Evolutionary conservation across 1,140 invertebrate genomes (phyloP).

Genomic region (Lamellibrachia luymesi): DNA sequence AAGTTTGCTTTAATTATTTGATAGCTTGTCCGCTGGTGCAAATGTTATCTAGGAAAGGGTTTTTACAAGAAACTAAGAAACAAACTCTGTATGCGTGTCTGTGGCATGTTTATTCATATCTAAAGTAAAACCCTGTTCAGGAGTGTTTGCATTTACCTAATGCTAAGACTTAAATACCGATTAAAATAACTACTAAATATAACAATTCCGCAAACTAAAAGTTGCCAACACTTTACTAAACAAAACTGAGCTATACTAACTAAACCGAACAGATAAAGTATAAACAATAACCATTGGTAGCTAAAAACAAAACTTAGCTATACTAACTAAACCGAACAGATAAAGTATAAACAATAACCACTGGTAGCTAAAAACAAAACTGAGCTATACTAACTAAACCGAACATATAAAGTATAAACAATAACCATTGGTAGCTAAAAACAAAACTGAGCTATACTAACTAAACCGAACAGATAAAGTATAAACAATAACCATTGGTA

Average conservation of each 20-base stretch:
- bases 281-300: too few species aligned
- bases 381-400: not conserved
- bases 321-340: not conserved
- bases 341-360: too few species aligned
- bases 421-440: too few species aligned
- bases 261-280: not conserved
- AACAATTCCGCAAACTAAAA: not conserved
- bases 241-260: not conserved
- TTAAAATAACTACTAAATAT: not conserved
- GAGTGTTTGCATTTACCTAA: too few species aligned
- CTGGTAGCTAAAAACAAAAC: too few species aligned
- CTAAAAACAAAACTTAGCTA: not conserved
- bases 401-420: not conserved
- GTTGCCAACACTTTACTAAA: too few species aligned
- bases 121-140: too few species aligned
- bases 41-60: not conserved
- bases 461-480: too few species aligned
- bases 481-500: not conserved
- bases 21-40: not conserved
- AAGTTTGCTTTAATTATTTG: not conserved
- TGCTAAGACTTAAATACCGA: not conserved
- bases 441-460: too few species aligned
- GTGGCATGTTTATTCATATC: too few species aligned
- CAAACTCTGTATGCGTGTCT: too few species aligned
- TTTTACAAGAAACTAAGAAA: not conserved